A percentile compares a stretch with the other conserved stretches of the same genome.
phyloP scores from a whole-genome alignment of 2,888 invertebrate genomes.

The Lasioglossum leucozonium region DNA sequence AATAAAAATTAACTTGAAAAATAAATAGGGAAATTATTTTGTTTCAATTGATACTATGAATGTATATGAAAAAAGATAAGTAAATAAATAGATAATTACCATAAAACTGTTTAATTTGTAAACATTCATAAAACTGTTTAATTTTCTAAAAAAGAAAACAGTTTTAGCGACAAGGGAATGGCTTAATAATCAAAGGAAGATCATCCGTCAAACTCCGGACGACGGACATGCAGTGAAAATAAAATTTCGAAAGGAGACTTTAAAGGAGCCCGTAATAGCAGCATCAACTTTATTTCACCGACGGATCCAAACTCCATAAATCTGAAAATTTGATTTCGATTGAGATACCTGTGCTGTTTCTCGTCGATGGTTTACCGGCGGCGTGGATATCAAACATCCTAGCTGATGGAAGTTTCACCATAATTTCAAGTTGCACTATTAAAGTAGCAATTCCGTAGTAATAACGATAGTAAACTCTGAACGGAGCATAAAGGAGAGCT shows the following conservation, averaged over 20 bases:
- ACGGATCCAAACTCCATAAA: neutral
- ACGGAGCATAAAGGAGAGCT: slow-evolving; percentile 16
- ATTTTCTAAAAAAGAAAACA: too few species aligned
- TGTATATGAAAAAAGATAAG: too few species aligned
- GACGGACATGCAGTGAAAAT: neutral
- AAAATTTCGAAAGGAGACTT: neutral
- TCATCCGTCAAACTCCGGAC: neutral
- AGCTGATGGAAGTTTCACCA: slow-evolving; percentile 21
- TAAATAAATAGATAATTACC: too few species aligned
- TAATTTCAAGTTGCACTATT: slow-evolving; percentile 35
- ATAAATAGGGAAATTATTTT: too few species aligned
- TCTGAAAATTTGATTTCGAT: slow-evolving; percentile 13
- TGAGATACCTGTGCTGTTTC: neutral
- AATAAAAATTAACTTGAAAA: too few species aligned
- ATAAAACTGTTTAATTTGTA: too few species aligned
- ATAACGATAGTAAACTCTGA: slow-evolving; percentile 53
- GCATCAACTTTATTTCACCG: neutral
- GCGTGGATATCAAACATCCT: slow-evolving; percentile 33
- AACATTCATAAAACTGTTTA: too few species aligned
- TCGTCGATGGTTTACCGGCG: slow-evolving; percentile 19
- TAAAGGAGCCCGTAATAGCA: neutral
- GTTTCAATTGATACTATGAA: too few species aligned
- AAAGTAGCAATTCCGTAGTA: slow-evolving; percentile 25
- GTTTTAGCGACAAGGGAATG: too few species aligned
- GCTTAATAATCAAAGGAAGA: neutral